Conservation (phyloP, 2,113 vertebrate species). For the Heterocephalus glaber region DNA sequence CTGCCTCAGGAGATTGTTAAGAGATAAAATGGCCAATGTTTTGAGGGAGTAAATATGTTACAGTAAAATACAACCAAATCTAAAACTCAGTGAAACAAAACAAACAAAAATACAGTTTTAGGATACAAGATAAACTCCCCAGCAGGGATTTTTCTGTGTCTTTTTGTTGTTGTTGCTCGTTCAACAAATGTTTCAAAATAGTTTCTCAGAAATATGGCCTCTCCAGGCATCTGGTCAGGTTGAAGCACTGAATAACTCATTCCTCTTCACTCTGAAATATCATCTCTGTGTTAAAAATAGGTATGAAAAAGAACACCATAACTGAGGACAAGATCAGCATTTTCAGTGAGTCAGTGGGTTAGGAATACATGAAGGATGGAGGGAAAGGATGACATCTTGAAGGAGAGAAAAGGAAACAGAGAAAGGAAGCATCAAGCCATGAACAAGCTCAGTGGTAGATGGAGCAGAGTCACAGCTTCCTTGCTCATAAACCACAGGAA, state of each 20-base stretch:
- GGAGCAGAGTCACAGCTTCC: not conserved
- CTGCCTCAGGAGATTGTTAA: not conserved
- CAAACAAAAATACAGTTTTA: not conserved
- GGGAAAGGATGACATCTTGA: not conserved
- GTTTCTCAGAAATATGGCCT: not conserved
- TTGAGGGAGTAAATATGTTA: not conserved
- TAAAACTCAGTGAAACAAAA: not conserved
- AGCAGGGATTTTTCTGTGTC: not conserved
- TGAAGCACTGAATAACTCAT: not conserved
- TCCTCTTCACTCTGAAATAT: not conserved
- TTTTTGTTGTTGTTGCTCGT: not conserved
- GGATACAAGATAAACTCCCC: not conserved
- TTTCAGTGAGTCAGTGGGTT: not conserved
- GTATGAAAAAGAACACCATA: not conserved
- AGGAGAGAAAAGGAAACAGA: not conserved
- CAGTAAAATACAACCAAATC: not conserved
- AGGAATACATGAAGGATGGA: not conserved
- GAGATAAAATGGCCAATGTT: not conserved
- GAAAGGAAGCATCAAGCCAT: not conserved
- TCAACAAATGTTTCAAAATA: not conserved
- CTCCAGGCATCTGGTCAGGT: not conserved
- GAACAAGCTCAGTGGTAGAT: not conserved
- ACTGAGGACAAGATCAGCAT: not conserved
- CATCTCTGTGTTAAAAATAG: not conserved
- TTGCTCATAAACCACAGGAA: accelerated